phyloP scores from a whole-genome alignment of 2,113 vertebrate species.

The Burhinus oedicnemus region DNA sequence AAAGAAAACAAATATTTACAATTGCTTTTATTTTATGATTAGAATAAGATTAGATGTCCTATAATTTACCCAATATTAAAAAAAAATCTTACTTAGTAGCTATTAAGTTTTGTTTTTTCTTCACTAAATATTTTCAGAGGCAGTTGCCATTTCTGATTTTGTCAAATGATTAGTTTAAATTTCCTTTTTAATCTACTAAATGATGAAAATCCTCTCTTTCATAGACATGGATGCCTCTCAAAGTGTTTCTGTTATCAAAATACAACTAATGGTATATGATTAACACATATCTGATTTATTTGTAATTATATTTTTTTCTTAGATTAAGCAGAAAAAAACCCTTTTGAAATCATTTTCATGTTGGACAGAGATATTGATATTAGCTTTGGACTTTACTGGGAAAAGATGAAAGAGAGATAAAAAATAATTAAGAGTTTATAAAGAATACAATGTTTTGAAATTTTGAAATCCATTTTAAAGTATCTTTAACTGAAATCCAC shows the following conservation, averaged over 20 bases:
- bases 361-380: slow-evolving; percentile 12
- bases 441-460: slow-evolving; percentile 19
- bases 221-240: background rate
- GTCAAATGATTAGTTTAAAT: background rate
- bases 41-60: background rate
- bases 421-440: slow-evolving; percentile 39
- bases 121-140: background rate
- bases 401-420: background rate
- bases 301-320: background rate
- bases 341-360: background rate
- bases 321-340: background rate
- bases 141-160: background rate
- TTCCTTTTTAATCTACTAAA: background rate
- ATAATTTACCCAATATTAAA: background rate
- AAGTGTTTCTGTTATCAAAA: slow-evolving; percentile 9
- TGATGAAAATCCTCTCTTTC: background rate
- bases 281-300: background rate
- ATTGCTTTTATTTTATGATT: background rate
- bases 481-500: slow-evolving; percentile 16
- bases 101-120: background rate
- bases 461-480: slow-evolving; percentile 27
- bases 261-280: background rate
- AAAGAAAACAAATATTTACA: background rate
- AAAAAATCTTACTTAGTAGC: background rate
- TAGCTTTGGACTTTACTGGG: background rate